Conservation (phyloP, 2,797 vertebrate species). For the Melanotaenia boesemani region DNA sequence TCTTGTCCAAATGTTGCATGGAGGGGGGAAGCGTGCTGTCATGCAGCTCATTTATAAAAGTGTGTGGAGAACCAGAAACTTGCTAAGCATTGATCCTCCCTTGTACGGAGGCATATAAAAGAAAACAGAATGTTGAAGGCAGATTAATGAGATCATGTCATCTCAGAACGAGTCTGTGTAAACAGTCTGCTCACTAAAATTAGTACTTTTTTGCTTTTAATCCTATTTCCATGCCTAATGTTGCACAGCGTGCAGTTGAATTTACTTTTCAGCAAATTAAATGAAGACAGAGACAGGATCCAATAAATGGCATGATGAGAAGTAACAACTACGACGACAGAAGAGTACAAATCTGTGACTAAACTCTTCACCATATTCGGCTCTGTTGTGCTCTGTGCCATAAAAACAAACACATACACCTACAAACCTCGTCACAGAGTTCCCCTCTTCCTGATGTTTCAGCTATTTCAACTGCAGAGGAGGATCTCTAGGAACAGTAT, state of each 20-base stretch:
- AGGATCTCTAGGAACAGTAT: constrained; percentile 59
- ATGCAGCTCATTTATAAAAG: constrained; percentile 53
- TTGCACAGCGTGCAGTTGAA: background rate
- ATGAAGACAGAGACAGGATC: background rate
- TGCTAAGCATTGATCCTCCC: background rate
- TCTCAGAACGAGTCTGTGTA: background rate
- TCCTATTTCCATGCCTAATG: constrained; percentile 6
- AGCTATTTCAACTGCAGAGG: constrained; percentile 56
- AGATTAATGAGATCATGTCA: background rate
- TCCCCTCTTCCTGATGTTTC: constrained; percentile 54
- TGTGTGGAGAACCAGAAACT: constrained; percentile 36
- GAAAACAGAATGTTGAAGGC: constrained; percentile 10
- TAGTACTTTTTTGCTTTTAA: constrained; percentile 4
- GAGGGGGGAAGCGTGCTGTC: constrained; percentile 42
- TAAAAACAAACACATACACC: constrained; percentile 47
- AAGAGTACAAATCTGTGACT: background rate
- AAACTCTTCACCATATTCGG: constrained; percentile 28
- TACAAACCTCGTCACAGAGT: constrained; percentile 41
- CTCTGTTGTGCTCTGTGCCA: constrained; percentile 7
- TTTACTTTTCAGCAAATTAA: constrained; percentile 18
- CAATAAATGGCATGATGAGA: constrained; percentile 20
- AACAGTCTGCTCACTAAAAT: constrained; percentile 1
- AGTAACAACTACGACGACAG: background rate
- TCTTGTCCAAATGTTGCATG: constrained; percentile 47
- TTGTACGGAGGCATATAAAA: constrained; percentile 26